Evolutionary conservation across 2,113 vertebrate species (phyloP), one percentile per base, ranked within the genome.

Genomic region (Triplophysa siluroides): DNA sequence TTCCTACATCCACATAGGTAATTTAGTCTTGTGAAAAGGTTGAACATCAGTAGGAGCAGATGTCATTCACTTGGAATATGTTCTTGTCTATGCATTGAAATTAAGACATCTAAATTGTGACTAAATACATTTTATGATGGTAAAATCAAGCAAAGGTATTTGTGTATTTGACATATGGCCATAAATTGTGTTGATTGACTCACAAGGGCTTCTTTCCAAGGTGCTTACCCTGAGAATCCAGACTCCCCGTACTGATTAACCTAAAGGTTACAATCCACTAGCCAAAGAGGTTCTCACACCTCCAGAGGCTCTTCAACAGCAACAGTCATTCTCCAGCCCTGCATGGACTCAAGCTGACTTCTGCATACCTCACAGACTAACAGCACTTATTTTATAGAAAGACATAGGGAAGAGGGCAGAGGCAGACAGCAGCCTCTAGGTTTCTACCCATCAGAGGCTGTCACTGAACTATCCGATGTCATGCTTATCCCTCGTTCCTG

Each of bases 381-480:
- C 29, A 61, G 33, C 21, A 43, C 54, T 73, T 63, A 63, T 63
- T 10, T 63, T 63, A 63, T 76, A 76, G 58, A 63, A 29, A 60
- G 54, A 73, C n/a, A 72, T 26, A 16, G 12, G 33, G 29, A 41
- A 58, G 52, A 73, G 70, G 52, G 70, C 70, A 75, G 21, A 43
- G 56, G 60, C 9, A 21, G 73, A 63, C 4, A 23, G 18, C 43
- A 54, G 5, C 45, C 54, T 77, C 18, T 38, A 19, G 33, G 62
- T 52, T 65, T 77, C 62, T 38, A 52, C 73, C 33, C 14, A 65
- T 65, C 62, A 65, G 45, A 65, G 26, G 62, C 74, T 65, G 45
- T 77, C 62, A 75, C 10, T 47, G 62, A 75, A 75, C 72, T 75
- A 45, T 38, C 58, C 72, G 19, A 65, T 65, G 74, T 3, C 74